Conservation (phyloP, 2,797 vertebrate genomes). For the Alectoris magna region DNA sequence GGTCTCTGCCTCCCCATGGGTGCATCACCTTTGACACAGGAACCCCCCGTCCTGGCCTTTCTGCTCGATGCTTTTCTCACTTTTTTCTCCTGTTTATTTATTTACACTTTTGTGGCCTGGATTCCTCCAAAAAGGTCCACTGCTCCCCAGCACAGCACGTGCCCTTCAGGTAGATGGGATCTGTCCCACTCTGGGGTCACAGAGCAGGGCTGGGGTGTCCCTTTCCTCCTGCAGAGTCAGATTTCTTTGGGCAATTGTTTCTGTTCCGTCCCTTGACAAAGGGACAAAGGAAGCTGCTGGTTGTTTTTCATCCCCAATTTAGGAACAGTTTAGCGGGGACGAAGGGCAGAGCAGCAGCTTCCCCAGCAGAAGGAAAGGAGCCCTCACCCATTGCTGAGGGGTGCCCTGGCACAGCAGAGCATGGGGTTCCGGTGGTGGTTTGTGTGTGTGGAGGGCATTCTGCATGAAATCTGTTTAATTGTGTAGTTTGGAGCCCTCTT, state of each 20-base stretch:
- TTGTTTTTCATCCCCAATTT: background rate
- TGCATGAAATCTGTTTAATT: background rate
- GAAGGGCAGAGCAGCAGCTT: background rate
- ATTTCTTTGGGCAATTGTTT: constrained; percentile 50
- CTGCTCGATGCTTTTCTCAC: accelerated
- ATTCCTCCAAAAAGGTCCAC: background rate
- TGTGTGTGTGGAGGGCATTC: accelerated
- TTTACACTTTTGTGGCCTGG: background rate
- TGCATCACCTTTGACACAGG: background rate
- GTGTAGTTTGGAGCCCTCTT: constrained; percentile 75
- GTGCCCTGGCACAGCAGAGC: background rate
- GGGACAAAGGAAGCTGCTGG: background rate
- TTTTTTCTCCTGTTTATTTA: background rate
- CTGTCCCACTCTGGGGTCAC: background rate
- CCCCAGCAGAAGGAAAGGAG: background rate
- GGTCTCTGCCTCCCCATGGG: background rate
- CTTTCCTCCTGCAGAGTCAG: constrained; percentile 25
- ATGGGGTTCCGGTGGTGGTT: background rate
- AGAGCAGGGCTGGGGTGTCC: background rate
- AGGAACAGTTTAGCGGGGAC: background rate
- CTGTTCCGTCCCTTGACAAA: background rate
- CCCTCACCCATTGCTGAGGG: accelerated
- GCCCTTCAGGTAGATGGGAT: background rate
- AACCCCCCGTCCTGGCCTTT: background rate
- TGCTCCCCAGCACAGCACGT: constrained; percentile 11